phyloP scores from a whole-genome alignment of 2,797 vertebrate genomes.

The Sparidentex hasta region DNA sequence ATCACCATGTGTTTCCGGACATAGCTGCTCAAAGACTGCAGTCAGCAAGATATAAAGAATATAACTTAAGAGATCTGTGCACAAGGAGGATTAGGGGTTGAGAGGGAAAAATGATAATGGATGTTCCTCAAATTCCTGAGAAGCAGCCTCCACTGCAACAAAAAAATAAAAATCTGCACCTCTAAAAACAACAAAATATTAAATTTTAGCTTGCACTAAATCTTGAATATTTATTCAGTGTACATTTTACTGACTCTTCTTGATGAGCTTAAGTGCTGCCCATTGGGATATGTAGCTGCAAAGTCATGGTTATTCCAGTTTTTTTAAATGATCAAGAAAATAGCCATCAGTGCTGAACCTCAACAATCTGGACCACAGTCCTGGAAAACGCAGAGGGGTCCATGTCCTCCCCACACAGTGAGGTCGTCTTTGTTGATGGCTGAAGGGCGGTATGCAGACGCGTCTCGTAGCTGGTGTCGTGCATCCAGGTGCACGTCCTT shows the following conservation, averaged over 20 bases:
- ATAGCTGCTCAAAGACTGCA: constrained; percentile 63
- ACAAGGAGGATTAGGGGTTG: not conserved
- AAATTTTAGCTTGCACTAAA: constrained; percentile 25
- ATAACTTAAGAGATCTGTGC: constrained; percentile 23
- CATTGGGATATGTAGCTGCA: not conserved
- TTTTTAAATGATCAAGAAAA: constrained; percentile 2
- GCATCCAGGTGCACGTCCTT: constrained; percentile 70
- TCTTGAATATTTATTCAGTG: constrained; percentile 65
- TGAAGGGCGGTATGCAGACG: constrained; percentile 80
- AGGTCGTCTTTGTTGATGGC: constrained; percentile 18
- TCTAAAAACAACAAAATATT: constrained; percentile 37
- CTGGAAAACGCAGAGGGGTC: constrained; percentile 60
- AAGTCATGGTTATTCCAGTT: constrained; percentile 17
- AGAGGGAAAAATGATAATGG: constrained; percentile 29
- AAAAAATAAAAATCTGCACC: constrained; percentile 23
- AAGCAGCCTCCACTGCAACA: constrained; percentile 9
- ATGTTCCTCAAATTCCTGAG: constrained; percentile 19
- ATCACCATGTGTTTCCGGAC: constrained; percentile 63
- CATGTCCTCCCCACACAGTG: constrained; percentile 61
- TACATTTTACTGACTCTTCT: constrained; percentile 19
- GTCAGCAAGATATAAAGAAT: constrained; percentile 66
- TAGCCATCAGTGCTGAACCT: constrained; percentile 75
- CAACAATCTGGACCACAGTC: constrained; percentile 69
- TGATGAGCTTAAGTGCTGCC: constrained; percentile 26
- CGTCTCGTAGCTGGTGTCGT: constrained; percentile 78